These are phyloP conservation scores for Aromia moschata DNA, from an alignment of 2,888 invertebrate species.

Conservation along the genomic window DNA sequence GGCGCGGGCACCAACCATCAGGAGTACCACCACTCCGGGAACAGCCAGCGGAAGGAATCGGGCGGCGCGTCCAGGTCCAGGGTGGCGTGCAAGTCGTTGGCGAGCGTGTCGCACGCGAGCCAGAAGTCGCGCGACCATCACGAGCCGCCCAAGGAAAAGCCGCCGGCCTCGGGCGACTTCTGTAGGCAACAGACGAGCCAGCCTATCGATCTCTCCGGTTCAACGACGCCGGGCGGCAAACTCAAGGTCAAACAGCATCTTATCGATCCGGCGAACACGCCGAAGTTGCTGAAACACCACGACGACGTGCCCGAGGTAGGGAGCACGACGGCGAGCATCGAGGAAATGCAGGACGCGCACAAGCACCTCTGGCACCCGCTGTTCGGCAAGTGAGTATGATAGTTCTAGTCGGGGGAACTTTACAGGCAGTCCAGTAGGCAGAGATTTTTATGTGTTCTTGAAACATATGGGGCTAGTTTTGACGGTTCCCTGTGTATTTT, in stretches of 20 bases:
- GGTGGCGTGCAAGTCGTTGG: constrained; percentile 48
- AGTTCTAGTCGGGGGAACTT: background rate
- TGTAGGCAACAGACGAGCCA: constrained; percentile 44
- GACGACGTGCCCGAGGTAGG: constrained; percentile 72
- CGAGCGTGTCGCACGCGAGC: constrained; percentile 43
- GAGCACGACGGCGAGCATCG: constrained; percentile 71
- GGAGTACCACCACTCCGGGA: constrained; percentile 49
- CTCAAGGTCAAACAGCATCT: constrained; percentile 63
- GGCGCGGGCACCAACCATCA: constrained; percentile 56
- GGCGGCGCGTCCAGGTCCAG: constrained; percentile 45
- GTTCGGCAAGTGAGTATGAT: constrained; percentile 80
- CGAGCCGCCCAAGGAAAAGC: constrained; percentile 36
- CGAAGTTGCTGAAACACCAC: constrained; percentile 52
- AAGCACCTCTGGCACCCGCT: constrained; percentile 85
- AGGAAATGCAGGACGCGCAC: constrained; percentile 69
- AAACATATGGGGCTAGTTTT: no score
- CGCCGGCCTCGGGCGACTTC: constrained; percentile 24
- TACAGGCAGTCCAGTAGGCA: no score
- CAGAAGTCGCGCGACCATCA: constrained; percentile 36
- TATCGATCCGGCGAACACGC: constrained; percentile 60
- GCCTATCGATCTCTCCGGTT: constrained; percentile 62
- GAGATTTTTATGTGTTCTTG: no score
- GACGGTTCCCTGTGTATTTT: no score
- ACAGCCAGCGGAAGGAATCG: constrained; percentile 46
- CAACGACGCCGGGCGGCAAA: constrained; percentile 50